Evolutionary conservation across 2,888 invertebrate genomes (phyloP).

Genomic region (Lamellibrachia satsuma): DNA sequence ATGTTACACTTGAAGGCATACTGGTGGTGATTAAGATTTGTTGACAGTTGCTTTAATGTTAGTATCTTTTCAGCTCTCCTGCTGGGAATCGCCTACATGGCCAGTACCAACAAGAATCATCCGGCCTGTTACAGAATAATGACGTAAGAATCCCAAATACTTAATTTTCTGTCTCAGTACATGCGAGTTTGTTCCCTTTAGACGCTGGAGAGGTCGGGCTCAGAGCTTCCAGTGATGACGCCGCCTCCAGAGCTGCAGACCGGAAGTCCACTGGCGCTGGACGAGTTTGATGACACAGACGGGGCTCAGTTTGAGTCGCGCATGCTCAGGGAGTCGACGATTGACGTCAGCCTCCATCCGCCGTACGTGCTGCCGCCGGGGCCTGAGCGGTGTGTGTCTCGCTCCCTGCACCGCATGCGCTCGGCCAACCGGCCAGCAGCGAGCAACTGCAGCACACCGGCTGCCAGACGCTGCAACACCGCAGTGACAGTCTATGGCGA

Average conservation of each 20-base stretch:
- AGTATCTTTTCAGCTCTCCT: background rate
- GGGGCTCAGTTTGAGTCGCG: slow-evolving; percentile 12
- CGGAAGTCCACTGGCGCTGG: slow-evolving; percentile 13
- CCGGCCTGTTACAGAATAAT: too few species aligned
- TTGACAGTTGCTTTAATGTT: background rate
- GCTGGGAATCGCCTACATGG: background rate
- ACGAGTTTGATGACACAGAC: background rate
- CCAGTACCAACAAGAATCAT: background rate
- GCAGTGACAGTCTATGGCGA: background rate
- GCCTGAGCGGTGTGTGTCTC: background rate
- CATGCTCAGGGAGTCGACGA: background rate
- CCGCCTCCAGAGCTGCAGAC: background rate
- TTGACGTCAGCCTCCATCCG: background rate
- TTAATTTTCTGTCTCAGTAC: too few species aligned
- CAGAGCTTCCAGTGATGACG: slow-evolving; percentile 17
- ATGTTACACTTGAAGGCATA: background rate
- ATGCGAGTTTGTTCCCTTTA: background rate
- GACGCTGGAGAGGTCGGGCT: background rate
- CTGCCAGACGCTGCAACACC: background rate
- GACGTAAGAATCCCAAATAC: too few species aligned
- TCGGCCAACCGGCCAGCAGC: background rate
- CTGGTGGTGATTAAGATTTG: background rate
- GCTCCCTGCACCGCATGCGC: background rate
- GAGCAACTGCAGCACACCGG: background rate
- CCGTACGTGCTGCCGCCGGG: background rate